phyloP scores from a whole-genome alignment of 23 tunicate species.

The Halocynthia aurantium region DNA sequence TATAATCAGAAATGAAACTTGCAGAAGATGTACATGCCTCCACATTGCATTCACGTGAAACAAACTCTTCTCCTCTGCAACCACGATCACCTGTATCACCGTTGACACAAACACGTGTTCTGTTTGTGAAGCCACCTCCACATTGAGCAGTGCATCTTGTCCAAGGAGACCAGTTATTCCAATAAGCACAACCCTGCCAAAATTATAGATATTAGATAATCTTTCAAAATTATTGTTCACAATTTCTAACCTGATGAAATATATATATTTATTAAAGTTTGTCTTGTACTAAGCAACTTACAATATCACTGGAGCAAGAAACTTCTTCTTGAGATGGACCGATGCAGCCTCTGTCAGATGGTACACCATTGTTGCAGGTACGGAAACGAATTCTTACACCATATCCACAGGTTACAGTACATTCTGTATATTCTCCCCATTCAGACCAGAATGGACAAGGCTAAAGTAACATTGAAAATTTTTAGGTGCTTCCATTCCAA shows the following conservation, averaged over 20 bases:
- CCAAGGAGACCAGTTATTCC: slow-evolving; percentile 67
- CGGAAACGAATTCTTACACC: slow-evolving; percentile 46
- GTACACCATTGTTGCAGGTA: slow-evolving; percentile 59
- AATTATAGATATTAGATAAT: neutral
- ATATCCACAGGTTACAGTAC: slow-evolving; percentile 58
- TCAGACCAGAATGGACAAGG: slow-evolving; percentile 79
- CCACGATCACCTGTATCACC: slow-evolving; percentile 65
- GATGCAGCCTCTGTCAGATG: slow-evolving; percentile 58
- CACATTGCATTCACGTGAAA: slow-evolving; percentile 11
- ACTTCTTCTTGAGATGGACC: slow-evolving; percentile 8
- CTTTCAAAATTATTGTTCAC: slow-evolving; percentile 3
- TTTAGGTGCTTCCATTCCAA: too few species aligned
- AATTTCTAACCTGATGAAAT: neutral
- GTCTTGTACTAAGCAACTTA: neutral
- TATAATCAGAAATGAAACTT: neutral
- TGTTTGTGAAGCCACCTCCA: slow-evolving; percentile 56
- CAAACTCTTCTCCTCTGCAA: slow-evolving; percentile 39
- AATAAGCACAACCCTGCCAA: slow-evolving; percentile 61
- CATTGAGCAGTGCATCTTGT: slow-evolving; percentile 46
- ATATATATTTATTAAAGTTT: too few species aligned
- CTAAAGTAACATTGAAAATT: slow-evolving; percentile 19
- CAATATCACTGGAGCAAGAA: slow-evolving; percentile 8
- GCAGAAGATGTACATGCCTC: slow-evolving; percentile 17
- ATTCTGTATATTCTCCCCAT: slow-evolving; percentile 60
- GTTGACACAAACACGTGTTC: slow-evolving; percentile 46